Percentiles rank a stretch among this genome's conserved stretches.
phyloP scores from a whole-genome alignment of 2,888 invertebrate species.

The Cinara cedri region DNA sequence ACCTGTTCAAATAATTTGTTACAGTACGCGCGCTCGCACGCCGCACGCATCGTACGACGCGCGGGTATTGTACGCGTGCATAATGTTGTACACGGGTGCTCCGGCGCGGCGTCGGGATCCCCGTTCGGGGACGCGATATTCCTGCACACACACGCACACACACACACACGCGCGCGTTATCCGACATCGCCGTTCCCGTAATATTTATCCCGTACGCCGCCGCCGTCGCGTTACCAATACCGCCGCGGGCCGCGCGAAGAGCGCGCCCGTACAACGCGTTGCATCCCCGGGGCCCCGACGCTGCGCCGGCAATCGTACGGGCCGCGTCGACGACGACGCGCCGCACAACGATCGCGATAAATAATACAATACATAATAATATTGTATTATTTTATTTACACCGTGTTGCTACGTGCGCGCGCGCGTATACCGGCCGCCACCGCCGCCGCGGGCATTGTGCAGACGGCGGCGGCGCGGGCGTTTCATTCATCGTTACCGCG shows the following conservation, averaged over 20 bases:
- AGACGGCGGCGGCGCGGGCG: too few species aligned
- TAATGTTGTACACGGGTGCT: too few species aligned
- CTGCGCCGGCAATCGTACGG: constrained; percentile 10
- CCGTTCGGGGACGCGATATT: background rate
- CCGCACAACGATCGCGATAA: constrained; percentile 10
- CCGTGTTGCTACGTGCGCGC: too few species aligned
- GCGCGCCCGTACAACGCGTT: too few species aligned
- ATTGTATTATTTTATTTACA: too few species aligned
- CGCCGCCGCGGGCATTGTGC: background rate
- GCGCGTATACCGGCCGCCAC: background rate
- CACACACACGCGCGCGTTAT: background rate
- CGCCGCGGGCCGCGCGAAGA: too few species aligned
- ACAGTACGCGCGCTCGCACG: too few species aligned
- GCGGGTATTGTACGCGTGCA: constrained; percentile 12
- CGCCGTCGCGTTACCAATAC: too few species aligned
- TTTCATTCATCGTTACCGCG: constrained; percentile 55
- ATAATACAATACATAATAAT: background rate
- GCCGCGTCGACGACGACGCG: too few species aligned
- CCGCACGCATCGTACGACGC: too few species aligned
- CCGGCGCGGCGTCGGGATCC: background rate
- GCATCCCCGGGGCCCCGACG: too few species aligned
- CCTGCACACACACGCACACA: background rate
- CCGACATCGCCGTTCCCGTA: background rate
- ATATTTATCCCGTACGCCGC: background rate
- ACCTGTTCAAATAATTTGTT: constrained; percentile 56